Evolutionary conservation across 1,140 invertebrate genomes (phyloP).

Genomic region (Proales similis): DNA sequence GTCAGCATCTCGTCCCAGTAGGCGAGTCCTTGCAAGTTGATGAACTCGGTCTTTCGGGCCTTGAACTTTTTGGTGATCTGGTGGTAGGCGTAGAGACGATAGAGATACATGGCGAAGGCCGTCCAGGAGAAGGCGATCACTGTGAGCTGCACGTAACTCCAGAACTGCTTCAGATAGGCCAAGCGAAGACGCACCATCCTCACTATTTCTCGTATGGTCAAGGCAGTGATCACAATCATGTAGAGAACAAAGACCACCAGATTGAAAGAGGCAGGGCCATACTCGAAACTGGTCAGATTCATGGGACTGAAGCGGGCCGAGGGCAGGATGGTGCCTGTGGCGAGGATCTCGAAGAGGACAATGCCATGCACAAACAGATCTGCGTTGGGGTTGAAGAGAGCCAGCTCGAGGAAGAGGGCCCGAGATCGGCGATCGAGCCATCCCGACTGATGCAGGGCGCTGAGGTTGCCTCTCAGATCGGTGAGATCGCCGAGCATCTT

Average conservation of each 20-base stretch:
- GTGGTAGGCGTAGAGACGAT: slow-evolving; percentile 48
- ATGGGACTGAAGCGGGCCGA: slow-evolving; percentile 55
- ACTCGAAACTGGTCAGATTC: slow-evolving; percentile 43
- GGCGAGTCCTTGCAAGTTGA: slow-evolving; percentile 42
- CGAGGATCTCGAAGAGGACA: slow-evolving; percentile 55
- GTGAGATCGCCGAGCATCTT: slow-evolving; percentile 49
- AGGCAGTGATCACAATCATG: slow-evolving; percentile 54
- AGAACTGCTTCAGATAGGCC: slow-evolving; percentile 49
- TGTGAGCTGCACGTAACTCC: slow-evolving; percentile 53
- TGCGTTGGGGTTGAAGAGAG: slow-evolving; percentile 58
- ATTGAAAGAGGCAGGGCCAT: slow-evolving; percentile 45
- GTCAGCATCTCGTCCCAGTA: slow-evolving; percentile 24
- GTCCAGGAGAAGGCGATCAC: slow-evolving; percentile 52
- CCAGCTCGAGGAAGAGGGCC: slow-evolving; percentile 59
- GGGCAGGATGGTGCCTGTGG: slow-evolving; percentile 55
- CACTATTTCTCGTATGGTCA: slow-evolving; percentile 52
- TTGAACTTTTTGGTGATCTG: slow-evolving; percentile 51
- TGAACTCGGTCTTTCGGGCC: slow-evolving; percentile 54
- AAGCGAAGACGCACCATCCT: slow-evolving; percentile 39
- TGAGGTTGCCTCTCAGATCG: slow-evolving; percentile 48
- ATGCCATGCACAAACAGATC: slow-evolving; percentile 57
- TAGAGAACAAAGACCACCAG: slow-evolving; percentile 50
- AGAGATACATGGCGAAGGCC: slow-evolving; percentile 52
- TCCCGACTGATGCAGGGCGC: slow-evolving; percentile 45
- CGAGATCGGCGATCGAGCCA: slow-evolving; percentile 59